phyloP scores from a whole-genome alignment of 2,113 vertebrate species.

The Tympanuchus pallidicinctus region DNA sequence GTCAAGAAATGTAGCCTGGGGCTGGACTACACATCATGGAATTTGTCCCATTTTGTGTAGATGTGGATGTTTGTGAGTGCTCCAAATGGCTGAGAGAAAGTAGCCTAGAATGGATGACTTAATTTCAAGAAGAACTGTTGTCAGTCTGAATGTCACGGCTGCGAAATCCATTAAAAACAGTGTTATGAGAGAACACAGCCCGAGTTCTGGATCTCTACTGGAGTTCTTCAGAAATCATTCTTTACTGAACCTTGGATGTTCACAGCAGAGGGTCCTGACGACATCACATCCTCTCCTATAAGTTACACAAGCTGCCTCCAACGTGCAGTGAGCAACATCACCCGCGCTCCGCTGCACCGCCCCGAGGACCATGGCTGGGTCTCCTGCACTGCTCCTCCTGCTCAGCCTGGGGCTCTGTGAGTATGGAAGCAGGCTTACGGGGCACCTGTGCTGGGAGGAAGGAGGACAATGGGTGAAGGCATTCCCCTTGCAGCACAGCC shows the following conservation, averaged over 20 bases:
- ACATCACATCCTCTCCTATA: not conserved
- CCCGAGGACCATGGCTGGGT: too few species aligned
- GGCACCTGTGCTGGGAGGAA: too few species aligned
- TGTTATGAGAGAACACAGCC: accelerated
- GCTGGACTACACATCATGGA: too few species aligned
- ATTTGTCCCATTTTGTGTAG: accelerated
- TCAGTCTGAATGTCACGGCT: accelerated
- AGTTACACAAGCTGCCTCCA: too few species aligned
- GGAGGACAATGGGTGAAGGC: too few species aligned
- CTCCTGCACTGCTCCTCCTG: too few species aligned
- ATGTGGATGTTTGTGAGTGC: not conserved
- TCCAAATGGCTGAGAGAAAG: accelerated
- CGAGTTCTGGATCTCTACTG: not conserved
- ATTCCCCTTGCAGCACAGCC: too few species aligned
- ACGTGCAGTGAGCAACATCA: too few species aligned
- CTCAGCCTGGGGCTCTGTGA: conserved; percentile 28
- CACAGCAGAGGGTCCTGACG: not conserved
- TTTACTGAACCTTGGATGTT: not conserved
- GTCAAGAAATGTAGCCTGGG: not conserved
- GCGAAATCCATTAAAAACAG: accelerated
- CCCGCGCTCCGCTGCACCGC: too few species aligned
- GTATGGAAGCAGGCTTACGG: not conserved
- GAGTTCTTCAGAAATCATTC: not conserved
- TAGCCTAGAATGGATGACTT: accelerated
- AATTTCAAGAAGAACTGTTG: not conserved